Evolutionary conservation across 1,140 invertebrate genomes (phyloP).

Genomic region (Plectus sambesii): DNA sequence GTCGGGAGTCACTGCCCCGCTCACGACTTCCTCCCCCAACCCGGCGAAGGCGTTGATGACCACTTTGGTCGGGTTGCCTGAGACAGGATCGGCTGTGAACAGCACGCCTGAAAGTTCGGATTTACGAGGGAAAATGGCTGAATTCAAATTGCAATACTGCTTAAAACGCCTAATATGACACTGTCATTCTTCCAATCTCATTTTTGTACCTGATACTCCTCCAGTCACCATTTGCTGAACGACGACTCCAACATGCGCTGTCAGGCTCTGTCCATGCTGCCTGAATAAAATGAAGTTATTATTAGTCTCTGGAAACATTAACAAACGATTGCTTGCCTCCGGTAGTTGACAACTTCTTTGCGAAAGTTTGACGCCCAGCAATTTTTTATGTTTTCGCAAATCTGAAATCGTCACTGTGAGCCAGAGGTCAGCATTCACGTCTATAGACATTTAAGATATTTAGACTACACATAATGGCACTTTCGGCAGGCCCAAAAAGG

Average conservation of each 20-base stretch:
- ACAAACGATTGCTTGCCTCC: slow-evolving; percentile 32
- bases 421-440: no score
- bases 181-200: no score
- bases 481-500: not conserved
- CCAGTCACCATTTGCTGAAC: slow-evolving; percentile 64
- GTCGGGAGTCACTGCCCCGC: slow-evolving; percentile 34
- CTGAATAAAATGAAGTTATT: slow-evolving; percentile 45
- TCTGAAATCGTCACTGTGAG: slow-evolving; percentile 34
- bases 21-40: slow-evolving; percentile 57
- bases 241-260: slow-evolving; percentile 63
- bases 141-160: no score
- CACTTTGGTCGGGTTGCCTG: slow-evolving; percentile 57
- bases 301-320: not conserved
- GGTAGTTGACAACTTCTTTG: slow-evolving; percentile 61
- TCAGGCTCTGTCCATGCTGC: slow-evolving; percentile 58
- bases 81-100: slow-evolving; percentile 64
- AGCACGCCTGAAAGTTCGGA: slow-evolving; percentile 55
- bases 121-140: slow-evolving; percentile 1
- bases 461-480: no score
- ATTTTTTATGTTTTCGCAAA: slow-evolving; percentile 54
- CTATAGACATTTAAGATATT: no score
- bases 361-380: slow-evolving; percentile 71
- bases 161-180: no score
- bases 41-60: slow-evolving; percentile 67
- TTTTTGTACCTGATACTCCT: slow-evolving; percentile 51